Evolutionary conservation across 1,140 invertebrate genomes (phyloP).

Genomic region (Pseudomyrmex concolor): DNA sequence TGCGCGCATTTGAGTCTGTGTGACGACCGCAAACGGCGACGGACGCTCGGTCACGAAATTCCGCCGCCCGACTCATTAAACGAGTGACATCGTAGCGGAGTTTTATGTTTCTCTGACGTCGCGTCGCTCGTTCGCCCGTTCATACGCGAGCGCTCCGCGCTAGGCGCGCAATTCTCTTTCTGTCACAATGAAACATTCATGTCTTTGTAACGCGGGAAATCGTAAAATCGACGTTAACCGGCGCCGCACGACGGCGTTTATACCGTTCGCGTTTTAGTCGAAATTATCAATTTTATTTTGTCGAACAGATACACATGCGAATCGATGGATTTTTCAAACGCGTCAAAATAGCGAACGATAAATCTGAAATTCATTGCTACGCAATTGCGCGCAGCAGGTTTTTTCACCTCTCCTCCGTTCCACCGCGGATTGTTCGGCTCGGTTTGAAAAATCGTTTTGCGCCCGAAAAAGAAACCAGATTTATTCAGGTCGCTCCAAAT

Average conservation of each 20-base stretch:
- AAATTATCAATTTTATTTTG: constrained; percentile 38
- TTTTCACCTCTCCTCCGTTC: neutral
- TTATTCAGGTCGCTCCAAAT: constrained; percentile 40
- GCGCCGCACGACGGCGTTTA: neutral
- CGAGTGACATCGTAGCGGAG: constrained; percentile 45
- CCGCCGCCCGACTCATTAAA: constrained; percentile 50
- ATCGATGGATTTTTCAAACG: neutral
- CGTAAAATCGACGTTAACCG: constrained; percentile 42
- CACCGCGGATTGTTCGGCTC: constrained; percentile 33
- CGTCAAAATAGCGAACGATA: constrained; percentile 11
- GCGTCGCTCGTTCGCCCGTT: constrained; percentile 31
- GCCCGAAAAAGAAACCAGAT: constrained; percentile 45
- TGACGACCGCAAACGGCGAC: constrained; percentile 18
- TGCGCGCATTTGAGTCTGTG: constrained; percentile 7
- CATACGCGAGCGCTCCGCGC: neutral
- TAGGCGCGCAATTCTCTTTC: constrained; percentile 26
- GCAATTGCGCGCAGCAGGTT: constrained; percentile 32
- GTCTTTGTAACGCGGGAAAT: constrained; percentile 33
- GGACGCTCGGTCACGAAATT: constrained; percentile 39
- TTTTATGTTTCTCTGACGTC: constrained; percentile 55
- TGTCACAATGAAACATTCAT: constrained; percentile 22
- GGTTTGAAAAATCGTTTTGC: constrained; percentile 46
- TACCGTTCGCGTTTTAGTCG: neutral
- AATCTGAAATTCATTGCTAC: constrained; percentile 50
- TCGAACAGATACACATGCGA: neutral